Conservation (phyloP, 2,888 invertebrate species). For the Pocota personata region DNA sequence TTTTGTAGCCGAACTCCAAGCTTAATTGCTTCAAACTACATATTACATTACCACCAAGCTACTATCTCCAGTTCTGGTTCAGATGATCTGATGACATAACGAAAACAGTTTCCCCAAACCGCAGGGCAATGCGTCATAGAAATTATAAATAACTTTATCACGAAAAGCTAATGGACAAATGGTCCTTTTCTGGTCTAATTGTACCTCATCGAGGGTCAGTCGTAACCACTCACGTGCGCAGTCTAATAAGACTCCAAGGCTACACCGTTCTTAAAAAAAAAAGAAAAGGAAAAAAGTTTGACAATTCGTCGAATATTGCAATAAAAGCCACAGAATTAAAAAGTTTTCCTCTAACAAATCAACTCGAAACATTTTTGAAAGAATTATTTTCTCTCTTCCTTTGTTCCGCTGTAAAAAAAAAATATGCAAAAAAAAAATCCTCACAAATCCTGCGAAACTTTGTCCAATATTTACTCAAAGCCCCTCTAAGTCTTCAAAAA, state of each 20-base stretch:
- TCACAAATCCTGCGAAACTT: conserved; percentile 17
- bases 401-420: neutral
- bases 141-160: no score
- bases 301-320: neutral
- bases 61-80: no score
- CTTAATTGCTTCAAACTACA: no score
- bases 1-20: no score
- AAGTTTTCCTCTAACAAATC: neutral
- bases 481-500: conserved; percentile 7
- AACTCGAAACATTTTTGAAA: neutral
- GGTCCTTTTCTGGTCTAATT: no score
- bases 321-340: neutral
- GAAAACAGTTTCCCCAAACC: no score
- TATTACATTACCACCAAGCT: no score
- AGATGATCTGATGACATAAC: no score
- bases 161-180: no score
- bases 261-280: neutral
- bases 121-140: no score
- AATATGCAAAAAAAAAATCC: neutral
- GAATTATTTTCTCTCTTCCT: neutral
- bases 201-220: no score
- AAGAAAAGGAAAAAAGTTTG: neutral
- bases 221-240: neutral
- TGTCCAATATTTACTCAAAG: conserved; percentile 28
- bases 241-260: neutral